phyloP scores from a whole-genome alignment of 2,888 invertebrate genomes.

The Eupithecia insigniata region DNA sequence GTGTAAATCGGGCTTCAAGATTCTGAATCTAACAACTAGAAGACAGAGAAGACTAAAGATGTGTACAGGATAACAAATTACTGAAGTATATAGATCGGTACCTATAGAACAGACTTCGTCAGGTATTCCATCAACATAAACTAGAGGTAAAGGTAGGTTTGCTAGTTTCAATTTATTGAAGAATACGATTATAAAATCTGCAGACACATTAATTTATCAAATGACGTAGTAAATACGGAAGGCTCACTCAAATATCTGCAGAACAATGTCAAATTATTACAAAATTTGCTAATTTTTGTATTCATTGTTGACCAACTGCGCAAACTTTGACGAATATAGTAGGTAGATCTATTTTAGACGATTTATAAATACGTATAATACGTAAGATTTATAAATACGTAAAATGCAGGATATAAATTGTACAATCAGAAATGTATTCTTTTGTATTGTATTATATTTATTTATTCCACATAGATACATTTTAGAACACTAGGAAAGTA shows the following conservation, averaged over 20 bases:
- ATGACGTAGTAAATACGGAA: constrained; percentile 36
- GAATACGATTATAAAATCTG: neutral
- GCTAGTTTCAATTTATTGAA: neutral
- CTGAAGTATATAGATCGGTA: no score
- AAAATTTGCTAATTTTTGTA: constrained; percentile 31
- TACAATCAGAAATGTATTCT: neutral
- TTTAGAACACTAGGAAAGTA: no score
- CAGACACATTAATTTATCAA: constrained; percentile 14
- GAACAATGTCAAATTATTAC: constrained; percentile 42
- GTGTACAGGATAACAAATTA: no score
- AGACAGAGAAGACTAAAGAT: neutral
- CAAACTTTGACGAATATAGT: constrained; percentile 26
- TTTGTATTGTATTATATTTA: no score
- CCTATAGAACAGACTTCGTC: no score
- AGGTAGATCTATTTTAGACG: neutral
- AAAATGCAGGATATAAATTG: constrained; percentile 21
- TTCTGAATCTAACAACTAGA: neutral
- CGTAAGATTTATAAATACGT: no score
- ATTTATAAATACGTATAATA: neutral
- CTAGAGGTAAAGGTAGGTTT: neutral
- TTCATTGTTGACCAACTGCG: constrained; percentile 38
- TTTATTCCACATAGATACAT: no score
- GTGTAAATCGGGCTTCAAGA: neutral
- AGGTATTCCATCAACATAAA: neutral
- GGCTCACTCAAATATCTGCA: constrained; percentile 25